A percentile compares a stretch with the other conserved stretches of the same genome.
Evolutionary conservation across 2,888 invertebrate genomes (phyloP).

Genomic region (Lochmaea capreae): DNA sequence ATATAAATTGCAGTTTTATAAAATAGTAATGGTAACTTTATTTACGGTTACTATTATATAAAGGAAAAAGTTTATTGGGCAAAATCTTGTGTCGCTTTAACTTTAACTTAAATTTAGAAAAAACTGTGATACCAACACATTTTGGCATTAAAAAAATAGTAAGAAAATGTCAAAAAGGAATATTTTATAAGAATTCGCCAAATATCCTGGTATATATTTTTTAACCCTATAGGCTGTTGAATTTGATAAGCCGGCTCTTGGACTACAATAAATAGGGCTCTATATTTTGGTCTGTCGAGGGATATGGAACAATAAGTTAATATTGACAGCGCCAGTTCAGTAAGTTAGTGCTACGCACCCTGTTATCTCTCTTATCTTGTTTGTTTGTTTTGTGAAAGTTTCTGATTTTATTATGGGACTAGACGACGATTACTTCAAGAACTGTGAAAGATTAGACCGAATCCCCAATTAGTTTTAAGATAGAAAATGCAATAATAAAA

Average conservation of each 20-base stretch:
- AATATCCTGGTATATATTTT: too few species aligned
- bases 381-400: slow-evolving; percentile 49
- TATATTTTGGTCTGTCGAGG: slow-evolving; percentile 41
- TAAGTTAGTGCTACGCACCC: slow-evolving; percentile 50
- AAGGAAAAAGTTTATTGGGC: too few species aligned
- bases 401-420: slow-evolving; percentile 50
- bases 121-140: too few species aligned
- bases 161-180: too few species aligned
- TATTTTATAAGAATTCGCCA: too few species aligned
- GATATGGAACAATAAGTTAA: slow-evolving; percentile 48
- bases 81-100: too few species aligned
- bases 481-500: neutral
- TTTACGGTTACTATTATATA: too few species aligned
- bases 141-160: too few species aligned
- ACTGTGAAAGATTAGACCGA: slow-evolving; percentile 37
- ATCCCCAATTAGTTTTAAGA: neutral
- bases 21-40: too few species aligned
- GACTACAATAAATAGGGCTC: slow-evolving; percentile 22
- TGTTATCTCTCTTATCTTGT: slow-evolving; percentile 50
- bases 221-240: neutral
- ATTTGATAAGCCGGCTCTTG: neutral
- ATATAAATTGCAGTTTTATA: too few species aligned
- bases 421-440: slow-evolving; percentile 47
- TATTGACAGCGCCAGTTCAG: slow-evolving; percentile 49
- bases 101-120: too few species aligned